Evolutionary conservation across 2,113 vertebrate genomes (phyloP), one percentile per base, ranked within the genome.

Genomic region (Lepus americanus): DNA sequence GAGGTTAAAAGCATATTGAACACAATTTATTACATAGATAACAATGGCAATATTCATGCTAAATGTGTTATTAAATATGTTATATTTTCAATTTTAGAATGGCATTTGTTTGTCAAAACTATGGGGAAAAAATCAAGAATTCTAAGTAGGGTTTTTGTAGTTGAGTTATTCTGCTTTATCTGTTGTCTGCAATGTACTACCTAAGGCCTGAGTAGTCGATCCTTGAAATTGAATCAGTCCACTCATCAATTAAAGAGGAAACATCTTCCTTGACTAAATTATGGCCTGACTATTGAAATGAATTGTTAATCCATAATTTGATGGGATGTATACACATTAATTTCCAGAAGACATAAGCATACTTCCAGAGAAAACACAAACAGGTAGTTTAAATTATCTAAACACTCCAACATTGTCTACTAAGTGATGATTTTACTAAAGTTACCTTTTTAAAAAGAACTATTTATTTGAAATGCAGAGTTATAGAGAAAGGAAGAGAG

Each of bases 261-360:
- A 69, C 23, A 69, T 78, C 36, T 78, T 16, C 39, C 89, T 78
- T 70, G 64, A 17, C 12, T 82, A 67, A 86, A 31, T 29, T 78
- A 51, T 74, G 39, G 23, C 53, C 49, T 69, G 49, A 78, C 17
- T n/a, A 51, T 73, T 85, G 39, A 82, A 89, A 69, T 82, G 23
- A 91, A 63, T n/a, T 82, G 74, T 29, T 69, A 91, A 73, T 83
- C 83, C n/a, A 92, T 89, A 83, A 67, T 31, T 67, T 78, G 17
- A 39, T 63, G 31, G 49, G 33, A 33, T 76, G 36, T n/a, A 82
- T 86, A 80, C 20, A 25, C n/a, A 31, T 49, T 51, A 64, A 64
- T 55, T 88, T 44, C 23, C 39, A 76, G 80, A 79, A 19, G 20
- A 10, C 20, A 31, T 84, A 72, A 72, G 94, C 79, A 29, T 13